phyloP scores from a whole-genome alignment of 2,888 invertebrate genomes.

The Tiliacea citrago region DNA sequence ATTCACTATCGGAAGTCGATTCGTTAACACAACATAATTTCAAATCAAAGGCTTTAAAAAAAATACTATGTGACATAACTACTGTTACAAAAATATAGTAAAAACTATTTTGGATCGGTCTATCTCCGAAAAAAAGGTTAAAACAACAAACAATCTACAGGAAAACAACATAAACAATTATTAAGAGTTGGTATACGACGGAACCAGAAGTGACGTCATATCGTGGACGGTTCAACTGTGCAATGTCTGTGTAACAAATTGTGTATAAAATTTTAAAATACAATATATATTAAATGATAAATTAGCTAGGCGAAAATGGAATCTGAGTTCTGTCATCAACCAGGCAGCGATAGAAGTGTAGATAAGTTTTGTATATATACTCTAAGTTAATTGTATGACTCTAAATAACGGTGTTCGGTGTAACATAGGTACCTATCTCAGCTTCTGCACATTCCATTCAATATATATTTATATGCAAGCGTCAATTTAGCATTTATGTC shows the following conservation, averaged over 20 bases:
- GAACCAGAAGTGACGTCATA: slow-evolving; percentile 78
- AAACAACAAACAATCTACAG: slow-evolving; percentile 10
- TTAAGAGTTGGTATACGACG: slow-evolving; percentile 77
- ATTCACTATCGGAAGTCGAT: neutral
- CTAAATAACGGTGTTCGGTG: slow-evolving; percentile 89
- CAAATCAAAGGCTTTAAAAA: neutral
- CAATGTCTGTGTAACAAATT: slow-evolving; percentile 88
- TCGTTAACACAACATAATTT: neutral
- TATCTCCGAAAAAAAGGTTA: neutral
- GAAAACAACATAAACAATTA: slow-evolving; percentile 16
- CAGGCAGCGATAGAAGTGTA: slow-evolving; percentile 82
- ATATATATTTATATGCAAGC: slow-evolving; percentile 89
- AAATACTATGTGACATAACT: neutral
- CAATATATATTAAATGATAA: slow-evolving; percentile 67
- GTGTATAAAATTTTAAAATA: slow-evolving; percentile 79
- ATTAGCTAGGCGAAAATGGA: slow-evolving; percentile 88
- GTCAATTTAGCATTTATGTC: slow-evolving; percentile 85
- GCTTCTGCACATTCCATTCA: slow-evolving; percentile 87
- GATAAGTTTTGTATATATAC: slow-evolving; percentile 88
- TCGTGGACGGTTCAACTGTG: slow-evolving; percentile 86
- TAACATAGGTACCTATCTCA: slow-evolving; percentile 89
- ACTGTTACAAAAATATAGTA: neutral
- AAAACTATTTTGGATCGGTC: neutral
- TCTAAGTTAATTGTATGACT: slow-evolving; percentile 81
- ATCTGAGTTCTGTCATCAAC: slow-evolving; percentile 86